Conservation (phyloP, 2,888 invertebrate species). For the Kuschelorhynchus macadamiae region DNA sequence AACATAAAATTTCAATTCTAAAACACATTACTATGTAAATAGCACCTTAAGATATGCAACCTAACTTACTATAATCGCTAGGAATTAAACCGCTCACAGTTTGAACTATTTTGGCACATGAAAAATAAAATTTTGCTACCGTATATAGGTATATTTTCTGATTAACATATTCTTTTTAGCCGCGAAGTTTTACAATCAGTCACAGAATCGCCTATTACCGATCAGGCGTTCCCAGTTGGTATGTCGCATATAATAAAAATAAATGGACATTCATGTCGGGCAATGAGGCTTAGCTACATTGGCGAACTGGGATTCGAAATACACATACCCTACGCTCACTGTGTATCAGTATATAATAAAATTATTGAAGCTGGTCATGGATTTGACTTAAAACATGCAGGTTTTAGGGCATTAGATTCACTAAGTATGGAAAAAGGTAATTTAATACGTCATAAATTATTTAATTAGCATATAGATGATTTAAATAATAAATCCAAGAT, state of each 20-base stretch:
- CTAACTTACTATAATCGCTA: neutral
- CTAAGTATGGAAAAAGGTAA: conserved; percentile 91
- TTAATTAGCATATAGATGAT: too few relatives aligned
- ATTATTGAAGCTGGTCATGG: conserved; percentile 74
- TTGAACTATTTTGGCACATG: neutral
- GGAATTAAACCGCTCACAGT: neutral
- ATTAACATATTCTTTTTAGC: too few relatives aligned
- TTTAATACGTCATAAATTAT: too few relatives aligned
- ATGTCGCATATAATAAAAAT: conserved; percentile 74
- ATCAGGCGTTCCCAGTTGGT: conserved; percentile 76
- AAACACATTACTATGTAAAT: neutral
- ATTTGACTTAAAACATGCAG: conserved; percentile 81
- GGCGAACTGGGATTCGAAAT: conserved; percentile 93
- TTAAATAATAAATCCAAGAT: too few relatives aligned
- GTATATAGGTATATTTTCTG: too few relatives aligned
- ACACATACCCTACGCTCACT: conserved; percentile 82
- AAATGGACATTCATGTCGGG: conserved; percentile 70
- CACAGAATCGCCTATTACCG: conserved; percentile 73
- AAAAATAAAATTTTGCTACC: too few relatives aligned
- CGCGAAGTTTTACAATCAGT: conserved; percentile 75
- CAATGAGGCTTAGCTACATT: conserved; percentile 86
- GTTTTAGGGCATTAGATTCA: conserved; percentile 88
- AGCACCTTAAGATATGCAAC: too few relatives aligned
- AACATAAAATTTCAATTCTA: conserved; percentile 8
- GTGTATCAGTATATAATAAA: conserved; percentile 76